Base-by-base conservation (phyloP, 2,113 vertebrate genomes). In the Indicator indicator region DNA sequence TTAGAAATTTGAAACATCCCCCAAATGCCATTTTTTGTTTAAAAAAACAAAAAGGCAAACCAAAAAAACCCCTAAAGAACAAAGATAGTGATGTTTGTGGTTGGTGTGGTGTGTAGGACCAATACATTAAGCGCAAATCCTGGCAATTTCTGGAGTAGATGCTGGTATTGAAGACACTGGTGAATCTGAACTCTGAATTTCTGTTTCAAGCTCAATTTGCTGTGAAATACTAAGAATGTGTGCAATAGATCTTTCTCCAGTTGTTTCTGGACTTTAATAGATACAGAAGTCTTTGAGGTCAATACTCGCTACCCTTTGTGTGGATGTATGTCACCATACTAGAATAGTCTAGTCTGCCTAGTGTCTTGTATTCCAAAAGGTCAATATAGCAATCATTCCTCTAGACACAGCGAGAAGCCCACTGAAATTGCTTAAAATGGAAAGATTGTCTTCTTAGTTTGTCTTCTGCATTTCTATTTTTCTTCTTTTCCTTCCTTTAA, bases 161-260 rank as follows among this genome's bases (percentile, higher is more conserved):
- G 0, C 24, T 12, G 5, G 3, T 54, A 7, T 17, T 82, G n/a
- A 72, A 52, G 8, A n/a, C 32, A 12, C 3, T 2, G 0, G 16
- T 78, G 20, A 10, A 82, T 78, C 27, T 71, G 32, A 81, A 38
- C 6, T 94, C 40, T 71, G 69, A 67, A 63, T 74, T 86, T 77
- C 40, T 9, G 9, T 68, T 91, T 84, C 33, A 71, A 2, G 20
- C 8, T 70, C 33, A 16, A 30, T 82, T 87, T 56, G 3, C 60
- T 70, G 14, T 42, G 70, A 81, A 83, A 56, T 68, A 16, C 1
- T 33, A 44, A 54, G 28, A 80, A 79, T n/a, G 3, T 59, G 3
- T 64, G 40, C 67, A 79, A 20, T 5, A 30, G 4, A 5, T 56
- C 17, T 75, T 78, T 75, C 6, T 82, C 42, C 18, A 40, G 32